Percentiles rank a stretch among this genome's conserved stretches.
Conservation (phyloP, 2,113 vertebrate species). For the Dasypus novemcinctus region DNA sequence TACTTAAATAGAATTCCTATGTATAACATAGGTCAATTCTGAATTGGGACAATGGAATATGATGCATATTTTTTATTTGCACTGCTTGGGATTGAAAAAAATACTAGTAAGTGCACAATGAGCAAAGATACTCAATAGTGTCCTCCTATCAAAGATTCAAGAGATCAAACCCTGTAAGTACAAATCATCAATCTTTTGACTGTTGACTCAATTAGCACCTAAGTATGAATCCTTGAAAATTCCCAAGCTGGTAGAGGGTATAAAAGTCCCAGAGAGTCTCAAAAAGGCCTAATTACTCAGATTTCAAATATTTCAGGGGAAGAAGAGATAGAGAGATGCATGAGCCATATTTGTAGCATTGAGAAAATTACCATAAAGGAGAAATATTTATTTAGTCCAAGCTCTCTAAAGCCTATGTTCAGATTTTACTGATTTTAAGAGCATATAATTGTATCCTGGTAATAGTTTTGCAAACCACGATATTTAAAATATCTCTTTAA, state of each 20-base stretch:
- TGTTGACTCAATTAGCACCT: neutral
- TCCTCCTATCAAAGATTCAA: neutral
- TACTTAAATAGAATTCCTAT: neutral
- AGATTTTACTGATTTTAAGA: neutral
- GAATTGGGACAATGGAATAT: neutral
- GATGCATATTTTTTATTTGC: neutral
- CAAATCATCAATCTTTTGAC: neutral
- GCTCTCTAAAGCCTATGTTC: neutral
- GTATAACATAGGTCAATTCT: neutral
- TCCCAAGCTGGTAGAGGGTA: neutral
- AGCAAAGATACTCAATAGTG: neutral
- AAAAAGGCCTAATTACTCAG: too few species aligned
- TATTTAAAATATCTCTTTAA: constrained; percentile 6
- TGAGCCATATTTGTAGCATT: neutral
- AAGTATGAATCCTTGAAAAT: neutral
- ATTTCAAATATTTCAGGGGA: neutral
- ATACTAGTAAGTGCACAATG: neutral
- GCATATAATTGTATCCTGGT: neutral
- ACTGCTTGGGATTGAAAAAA: neutral
- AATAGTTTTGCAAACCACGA: neutral
- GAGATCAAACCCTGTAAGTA: neutral
- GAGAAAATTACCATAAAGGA: constrained; percentile 7
- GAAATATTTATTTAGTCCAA: neutral
- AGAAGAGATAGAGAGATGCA: neutral
- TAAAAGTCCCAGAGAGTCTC: neutral